phyloP scores from a whole-genome alignment of 2,797 vertebrate genomes.

The Mallotus villosus region DNA sequence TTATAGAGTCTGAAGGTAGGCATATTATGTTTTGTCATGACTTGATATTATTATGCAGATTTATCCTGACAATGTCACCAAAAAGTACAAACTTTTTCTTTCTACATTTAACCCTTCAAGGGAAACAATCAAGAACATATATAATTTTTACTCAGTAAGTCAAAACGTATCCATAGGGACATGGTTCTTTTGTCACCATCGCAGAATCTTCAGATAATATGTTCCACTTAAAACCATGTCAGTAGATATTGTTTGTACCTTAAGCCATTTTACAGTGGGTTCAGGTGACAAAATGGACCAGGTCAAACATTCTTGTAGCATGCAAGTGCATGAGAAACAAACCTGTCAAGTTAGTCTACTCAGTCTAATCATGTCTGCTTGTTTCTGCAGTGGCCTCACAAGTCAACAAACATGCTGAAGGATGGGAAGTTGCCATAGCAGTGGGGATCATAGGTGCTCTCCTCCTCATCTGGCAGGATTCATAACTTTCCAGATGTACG shows the following conservation, averaged over 20 bases:
- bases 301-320: background rate
- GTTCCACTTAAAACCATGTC: background rate
- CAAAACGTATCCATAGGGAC: no score
- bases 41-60: background rate
- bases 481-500: constrained; percentile 41
- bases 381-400: constrained; percentile 34
- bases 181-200: background rate
- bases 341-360: background rate
- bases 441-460: constrained; percentile 51
- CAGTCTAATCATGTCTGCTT: background rate
- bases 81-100: no score
- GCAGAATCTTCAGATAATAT: background rate
- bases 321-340: background rate
- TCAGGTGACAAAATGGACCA: background rate
- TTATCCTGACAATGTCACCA: no score
- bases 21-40: background rate
- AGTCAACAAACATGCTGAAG: background rate
- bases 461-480: constrained; percentile 54
- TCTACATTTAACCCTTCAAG: no score
- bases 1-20: constrained; percentile 48
- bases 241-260: background rate
- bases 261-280: background rate
- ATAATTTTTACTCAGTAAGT: no score
- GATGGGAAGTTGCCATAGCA: constrained; percentile 51
- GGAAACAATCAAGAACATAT: no score